Evolutionary conservation across 2,888 invertebrate species (phyloP), one percentile per base, ranked within the genome.

Genomic region (Temnothorax unifasciatus): DNA sequence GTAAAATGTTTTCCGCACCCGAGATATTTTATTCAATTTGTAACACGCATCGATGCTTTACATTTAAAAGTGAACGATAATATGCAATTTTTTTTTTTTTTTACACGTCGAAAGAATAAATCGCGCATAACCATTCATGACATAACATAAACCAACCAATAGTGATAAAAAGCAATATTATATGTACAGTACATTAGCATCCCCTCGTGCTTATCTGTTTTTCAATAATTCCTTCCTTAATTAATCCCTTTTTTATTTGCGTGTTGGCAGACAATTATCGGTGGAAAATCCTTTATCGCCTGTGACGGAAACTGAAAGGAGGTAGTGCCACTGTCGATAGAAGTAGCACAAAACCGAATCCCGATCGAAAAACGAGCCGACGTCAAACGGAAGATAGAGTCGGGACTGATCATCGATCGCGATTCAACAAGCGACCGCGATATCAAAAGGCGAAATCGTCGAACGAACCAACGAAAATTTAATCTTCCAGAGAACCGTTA

Each of bases 201-300:
- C n/a, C 8, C 1, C n/a, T 11, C 5, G 15, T 15, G 3, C n/a
- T 50, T 13, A 6, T 11, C 1, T 21, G 3, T 25, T 34, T 57
- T 57, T 57, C 13, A 41, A 25, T 38, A 52, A 41, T 18, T 25
- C 3, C 6, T 21, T 68, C n/a, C 8, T 69, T 52, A 74, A 57
- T 54, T 47, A 68, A 47, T 52, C 4, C 21, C 8, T 69, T 8
- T 1, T 69, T 34, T 41, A 74, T 54, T 66, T 34, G n/a, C 38
- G 18, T 71, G 21, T 81, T 61, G 83, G 61, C 90, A 96, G 96
- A 91, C 96, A 96, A 94, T 92, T 95, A 85, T 96, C 96, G 50
- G 91, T 95, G 87, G 96, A 96, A 82, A 95, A 93, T 86, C 93
- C 95, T 59, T 94, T 96, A 88, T 95, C 96, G 74, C 95, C 96